These are phyloP conservation scores for Probosciger aterrimus DNA, from an alignment of 2,113 vertebrate genomes.

Conservation along the genomic window DNA sequence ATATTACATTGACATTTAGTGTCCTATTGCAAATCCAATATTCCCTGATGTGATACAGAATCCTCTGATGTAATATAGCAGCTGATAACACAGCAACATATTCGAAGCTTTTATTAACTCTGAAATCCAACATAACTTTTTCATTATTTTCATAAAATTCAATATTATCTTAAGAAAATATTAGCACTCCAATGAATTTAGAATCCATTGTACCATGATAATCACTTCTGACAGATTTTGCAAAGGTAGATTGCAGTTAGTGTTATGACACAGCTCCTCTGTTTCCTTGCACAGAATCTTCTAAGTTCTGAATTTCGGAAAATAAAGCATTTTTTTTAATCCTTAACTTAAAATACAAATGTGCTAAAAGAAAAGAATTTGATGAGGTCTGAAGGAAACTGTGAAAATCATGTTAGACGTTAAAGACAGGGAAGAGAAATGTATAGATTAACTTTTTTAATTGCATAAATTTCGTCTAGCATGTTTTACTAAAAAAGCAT, in stretches of 20 bases:
- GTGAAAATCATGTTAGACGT: neutral
- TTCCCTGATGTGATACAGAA: constrained; percentile 19
- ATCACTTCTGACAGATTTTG: neutral
- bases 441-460: neutral
- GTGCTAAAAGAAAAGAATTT: neutral
- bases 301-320: neutral
- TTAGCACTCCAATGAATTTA: neutral
- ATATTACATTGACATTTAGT: neutral
- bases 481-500: neutral
- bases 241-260: neutral
- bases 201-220: constrained; percentile 4
- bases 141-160: constrained; percentile 10
- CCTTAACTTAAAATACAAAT: neutral
- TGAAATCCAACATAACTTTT: constrained; percentile 33
- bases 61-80: constrained; percentile 37
- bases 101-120: constrained; percentile 15
- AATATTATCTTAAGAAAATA: constrained; percentile 41
- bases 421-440: neutral
- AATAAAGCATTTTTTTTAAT: neutral
- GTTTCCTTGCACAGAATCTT: neutral
- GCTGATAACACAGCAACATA: constrained; percentile 52
- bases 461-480: neutral
- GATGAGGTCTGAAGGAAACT: neutral
- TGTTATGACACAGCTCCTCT: neutral
- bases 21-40: constrained; percentile 35